Evolutionary conservation across 2,888 invertebrate species (phyloP), one percentile per base, ranked within the genome.

Genomic region (Idaea aversata): DNA sequence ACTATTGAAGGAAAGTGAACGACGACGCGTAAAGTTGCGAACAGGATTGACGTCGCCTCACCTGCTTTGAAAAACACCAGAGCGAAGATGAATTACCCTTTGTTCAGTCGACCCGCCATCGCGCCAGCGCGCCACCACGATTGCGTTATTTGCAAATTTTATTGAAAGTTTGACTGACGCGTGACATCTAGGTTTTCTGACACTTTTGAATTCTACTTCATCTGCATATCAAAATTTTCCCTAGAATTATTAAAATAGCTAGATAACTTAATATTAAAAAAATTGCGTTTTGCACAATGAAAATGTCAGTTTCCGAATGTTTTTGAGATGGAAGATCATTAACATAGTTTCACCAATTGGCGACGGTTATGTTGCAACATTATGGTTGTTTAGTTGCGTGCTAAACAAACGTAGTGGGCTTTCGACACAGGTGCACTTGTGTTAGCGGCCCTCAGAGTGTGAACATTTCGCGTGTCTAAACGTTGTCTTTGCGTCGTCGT

Each of bases 31-130:
- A 67, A 68, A 81, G 79, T 77, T 79, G 77, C 76, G 80, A 67
- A 80, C 76, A 82, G 72, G 78, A 82, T 78, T 80, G 86, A 84
- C 83, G 81, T 83, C 85, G 84, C 82, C 85, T 86, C 88, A 90
- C 87, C 85, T 89, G 89, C 47, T 85, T 88, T 76, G 83, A 80
- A 79, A 85, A 87, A 88, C 86, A 84, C 81, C 86, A 84, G 86
- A 88, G 88, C 78, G 77, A 83, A 84, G 85, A 88, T 78, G 83
- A 85, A 91, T 88, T 87, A 81, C 89, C 87, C 86, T 89, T 91
- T 92, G 91, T 91, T 90, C 79, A 75, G 70, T 68, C 74, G 79
- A 73, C 80, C 79, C 76, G 70, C 69, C 74, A 79, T 72, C 80
- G 86, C 84, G 82, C 85, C 74, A 79, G 73, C 80, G 86, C 84